These are phyloP conservation scores for Seira musarum DNA, from an alignment of 2,888 invertebrate genomes.

Conservation along the genomic window DNA sequence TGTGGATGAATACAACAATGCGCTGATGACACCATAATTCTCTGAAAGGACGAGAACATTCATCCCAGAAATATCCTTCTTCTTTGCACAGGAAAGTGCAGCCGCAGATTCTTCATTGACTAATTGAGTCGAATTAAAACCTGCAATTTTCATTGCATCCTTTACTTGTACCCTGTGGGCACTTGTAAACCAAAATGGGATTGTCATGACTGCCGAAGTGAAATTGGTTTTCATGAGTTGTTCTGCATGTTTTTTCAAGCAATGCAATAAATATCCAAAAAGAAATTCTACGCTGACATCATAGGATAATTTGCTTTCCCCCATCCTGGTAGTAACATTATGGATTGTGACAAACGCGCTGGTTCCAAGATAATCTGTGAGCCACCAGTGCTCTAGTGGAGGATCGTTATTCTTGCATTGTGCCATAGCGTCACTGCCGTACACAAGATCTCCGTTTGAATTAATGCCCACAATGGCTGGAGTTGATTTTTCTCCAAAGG, in stretches of 20 bases:
- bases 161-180: slow-evolving; percentile 7
- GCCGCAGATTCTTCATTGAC: slow-evolving; percentile 27
- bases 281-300: slow-evolving; percentile 9
- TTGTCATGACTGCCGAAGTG: background rate
- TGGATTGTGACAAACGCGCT: background rate
- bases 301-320: too few species aligned
- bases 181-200: slow-evolving; percentile 23
- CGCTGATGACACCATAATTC: too few species aligned
- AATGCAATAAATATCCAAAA: background rate
- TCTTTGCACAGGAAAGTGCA: too few species aligned
- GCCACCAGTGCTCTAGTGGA: too few species aligned
- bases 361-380: background rate
- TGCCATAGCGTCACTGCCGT: too few species aligned
- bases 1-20: too few species aligned
- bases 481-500: background rate
- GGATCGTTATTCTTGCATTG: too few species aligned
- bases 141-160: background rate
- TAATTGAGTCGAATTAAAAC: slow-evolving; percentile 8
- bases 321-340: too few species aligned
- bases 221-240: background rate
- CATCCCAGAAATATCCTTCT: too few species aligned
- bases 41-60: too few species aligned
- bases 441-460: too few species aligned
- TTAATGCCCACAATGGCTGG: slow-evolving; percentile 8
- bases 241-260: background rate